Evolutionary conservation across 2,113 vertebrate genomes (phyloP).

Genomic region (Orcinus orca): DNA sequence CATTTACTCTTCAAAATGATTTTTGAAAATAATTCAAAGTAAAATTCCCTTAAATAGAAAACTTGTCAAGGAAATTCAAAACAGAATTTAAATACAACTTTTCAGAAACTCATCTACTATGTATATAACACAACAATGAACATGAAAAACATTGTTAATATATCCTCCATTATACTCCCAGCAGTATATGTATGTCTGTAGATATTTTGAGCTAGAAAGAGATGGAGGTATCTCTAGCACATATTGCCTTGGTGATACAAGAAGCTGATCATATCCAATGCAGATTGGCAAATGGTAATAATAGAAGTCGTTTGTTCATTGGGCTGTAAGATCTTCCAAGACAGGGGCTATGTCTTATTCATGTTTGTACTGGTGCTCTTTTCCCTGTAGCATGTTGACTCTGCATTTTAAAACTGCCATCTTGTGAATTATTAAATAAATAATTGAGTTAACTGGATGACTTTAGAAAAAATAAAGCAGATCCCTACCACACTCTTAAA

Average conservation of each 20-base stretch:
- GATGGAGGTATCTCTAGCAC: background rate
- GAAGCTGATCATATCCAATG: background rate
- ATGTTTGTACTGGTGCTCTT: background rate
- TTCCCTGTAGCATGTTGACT: background rate
- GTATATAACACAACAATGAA: background rate
- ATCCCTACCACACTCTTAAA: background rate
- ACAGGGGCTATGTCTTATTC: background rate
- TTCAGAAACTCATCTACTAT: slow-evolving; percentile 44
- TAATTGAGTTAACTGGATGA: background rate
- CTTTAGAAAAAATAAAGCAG: background rate
- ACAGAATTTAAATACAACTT: slow-evolving; percentile 45
- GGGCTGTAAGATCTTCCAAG: background rate
- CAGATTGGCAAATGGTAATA: background rate
- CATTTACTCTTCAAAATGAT: slow-evolving; percentile 39
- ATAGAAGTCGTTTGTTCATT: background rate
- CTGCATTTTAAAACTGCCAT: background rate
- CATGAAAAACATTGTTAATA: slow-evolving; percentile 5
- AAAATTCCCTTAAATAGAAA: slow-evolving; percentile 35
- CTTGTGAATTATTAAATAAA: background rate
- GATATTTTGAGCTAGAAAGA: slow-evolving; percentile 10
- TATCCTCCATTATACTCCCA: background rate
- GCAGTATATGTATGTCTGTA: background rate
- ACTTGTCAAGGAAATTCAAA: background rate
- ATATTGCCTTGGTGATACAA: background rate
- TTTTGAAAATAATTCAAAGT: slow-evolving; percentile 37